Evolutionary conservation across 2,888 invertebrate genomes (phyloP).

Genomic region (Atrina japonica): DNA sequence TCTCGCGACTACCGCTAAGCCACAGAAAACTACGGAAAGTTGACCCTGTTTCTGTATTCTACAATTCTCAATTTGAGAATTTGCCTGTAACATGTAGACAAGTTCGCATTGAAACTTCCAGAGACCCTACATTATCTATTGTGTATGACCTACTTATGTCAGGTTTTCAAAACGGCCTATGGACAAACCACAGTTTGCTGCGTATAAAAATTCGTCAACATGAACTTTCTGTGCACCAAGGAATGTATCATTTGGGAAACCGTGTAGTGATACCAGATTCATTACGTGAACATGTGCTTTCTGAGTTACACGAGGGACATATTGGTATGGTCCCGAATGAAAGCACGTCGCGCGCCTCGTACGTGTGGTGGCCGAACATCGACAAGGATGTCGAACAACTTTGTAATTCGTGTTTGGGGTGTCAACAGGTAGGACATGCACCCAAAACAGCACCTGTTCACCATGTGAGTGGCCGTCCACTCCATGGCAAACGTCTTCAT

Average conservation of each 20-base stretch:
- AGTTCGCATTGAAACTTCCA: background rate
- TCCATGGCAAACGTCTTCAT: background rate
- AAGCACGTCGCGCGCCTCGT: background rate
- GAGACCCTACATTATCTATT: background rate
- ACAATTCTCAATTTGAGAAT: slow-evolving; percentile 4
- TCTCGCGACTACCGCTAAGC: slow-evolving; percentile 29
- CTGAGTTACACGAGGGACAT: slow-evolving; percentile 24
- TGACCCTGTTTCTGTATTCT: background rate
- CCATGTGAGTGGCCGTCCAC: background rate
- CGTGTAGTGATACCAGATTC: slow-evolving; percentile 19
- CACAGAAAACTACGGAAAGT: background rate
- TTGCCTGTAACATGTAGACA: background rate
- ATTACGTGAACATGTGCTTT: background rate
- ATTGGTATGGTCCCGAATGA: slow-evolving; percentile 29
- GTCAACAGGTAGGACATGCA: background rate
- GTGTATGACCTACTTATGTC: background rate
- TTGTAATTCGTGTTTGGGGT: background rate
- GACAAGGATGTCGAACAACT: background rate
- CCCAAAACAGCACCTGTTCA: background rate
- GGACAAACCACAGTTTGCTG: background rate
- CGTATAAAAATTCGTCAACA: background rate
- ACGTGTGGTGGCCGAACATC: slow-evolving; percentile 25
- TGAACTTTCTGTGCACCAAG: slow-evolving; percentile 16
- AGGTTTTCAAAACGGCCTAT: background rate
- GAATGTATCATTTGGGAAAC: slow-evolving; percentile 6